Conservation (phyloP, 2,888 invertebrate species). For the Andrena flavipes region DNA sequence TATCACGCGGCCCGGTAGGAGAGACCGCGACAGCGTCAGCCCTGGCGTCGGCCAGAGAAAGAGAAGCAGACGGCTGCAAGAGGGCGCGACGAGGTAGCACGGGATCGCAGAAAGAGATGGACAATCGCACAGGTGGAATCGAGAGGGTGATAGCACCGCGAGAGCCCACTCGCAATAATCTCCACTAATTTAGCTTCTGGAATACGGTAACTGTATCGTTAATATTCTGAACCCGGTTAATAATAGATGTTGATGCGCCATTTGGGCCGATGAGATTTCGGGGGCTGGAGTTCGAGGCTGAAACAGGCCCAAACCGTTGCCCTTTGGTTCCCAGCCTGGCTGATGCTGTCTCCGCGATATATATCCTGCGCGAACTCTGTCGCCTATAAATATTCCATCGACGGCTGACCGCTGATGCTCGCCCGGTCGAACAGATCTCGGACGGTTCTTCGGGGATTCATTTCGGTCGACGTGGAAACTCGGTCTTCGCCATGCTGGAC, state of each 20-base stretch:
- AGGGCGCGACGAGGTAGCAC: constrained; percentile 55
- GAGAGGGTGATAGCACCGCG: constrained; percentile 68
- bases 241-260: constrained; percentile 85
- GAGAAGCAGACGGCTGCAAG: constrained; percentile 55
- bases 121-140: constrained; percentile 31
- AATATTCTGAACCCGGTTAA: constrained; percentile 84
- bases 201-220: constrained; percentile 84
- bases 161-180: constrained; percentile 84
- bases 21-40: constrained; percentile 42
- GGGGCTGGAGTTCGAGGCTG: constrained; percentile 80
- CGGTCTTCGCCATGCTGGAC: constrained; percentile 28
- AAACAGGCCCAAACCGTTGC: constrained; percentile 76
- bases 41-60: constrained; percentile 44
- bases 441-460: constrained; percentile 52
- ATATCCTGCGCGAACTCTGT: constrained; percentile 67
- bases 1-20: constrained; percentile 31
- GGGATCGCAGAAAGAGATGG: constrained; percentile 56
- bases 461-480: constrained; percentile 43
- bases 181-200: constrained; percentile 84
- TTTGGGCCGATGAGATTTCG: constrained; percentile 85
- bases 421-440: constrained; percentile 20
- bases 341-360: constrained; percentile 71
- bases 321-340: constrained; percentile 60
- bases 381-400: constrained; percentile 82
- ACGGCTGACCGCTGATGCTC: constrained; percentile 35